phyloP scores from a whole-genome alignment of 2,888 invertebrate species.

The Dichetophora obliterata region DNA sequence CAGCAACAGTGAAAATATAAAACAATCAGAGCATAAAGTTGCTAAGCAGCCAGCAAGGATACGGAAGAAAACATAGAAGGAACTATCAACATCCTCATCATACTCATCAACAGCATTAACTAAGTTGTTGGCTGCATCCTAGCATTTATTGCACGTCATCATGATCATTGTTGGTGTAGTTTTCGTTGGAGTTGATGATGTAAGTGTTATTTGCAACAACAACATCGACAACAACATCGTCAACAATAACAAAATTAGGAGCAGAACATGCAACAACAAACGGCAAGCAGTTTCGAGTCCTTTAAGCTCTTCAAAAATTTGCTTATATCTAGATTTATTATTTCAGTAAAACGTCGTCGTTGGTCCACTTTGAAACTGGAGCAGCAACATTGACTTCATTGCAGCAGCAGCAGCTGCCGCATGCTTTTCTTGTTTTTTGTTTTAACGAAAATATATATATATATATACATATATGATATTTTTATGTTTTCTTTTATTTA shows the following conservation, averaged over 20 bases:
- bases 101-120: slow-evolving; percentile 6
- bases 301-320: slow-evolving; percentile 26
- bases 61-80: neutral
- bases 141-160: slow-evolving; percentile 4
- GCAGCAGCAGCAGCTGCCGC: neutral
- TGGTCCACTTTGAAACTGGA: slow-evolving; percentile 6
- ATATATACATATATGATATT: neutral
- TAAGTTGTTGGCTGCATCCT: neutral
- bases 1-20: slow-evolving; percentile 8
- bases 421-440: neutral
- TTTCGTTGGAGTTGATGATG: neutral
- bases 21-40: slow-evolving; percentile 33
- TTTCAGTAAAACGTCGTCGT: neutral
- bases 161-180: neutral
- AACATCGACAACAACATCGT: neutral
- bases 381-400: neutral
- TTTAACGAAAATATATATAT: no score
- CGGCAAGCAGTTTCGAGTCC: neutral
- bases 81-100: neutral
- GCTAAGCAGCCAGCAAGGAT: neutral
- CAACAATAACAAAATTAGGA: neutral
- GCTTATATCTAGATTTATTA: slow-evolving; percentile 35
- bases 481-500: neutral
- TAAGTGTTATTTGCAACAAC: neutral
- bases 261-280: neutral